phyloP scores from a whole-genome alignment of 92 coral and sea anemone genomes.

The Chrysogorgia sp. region DNA sequence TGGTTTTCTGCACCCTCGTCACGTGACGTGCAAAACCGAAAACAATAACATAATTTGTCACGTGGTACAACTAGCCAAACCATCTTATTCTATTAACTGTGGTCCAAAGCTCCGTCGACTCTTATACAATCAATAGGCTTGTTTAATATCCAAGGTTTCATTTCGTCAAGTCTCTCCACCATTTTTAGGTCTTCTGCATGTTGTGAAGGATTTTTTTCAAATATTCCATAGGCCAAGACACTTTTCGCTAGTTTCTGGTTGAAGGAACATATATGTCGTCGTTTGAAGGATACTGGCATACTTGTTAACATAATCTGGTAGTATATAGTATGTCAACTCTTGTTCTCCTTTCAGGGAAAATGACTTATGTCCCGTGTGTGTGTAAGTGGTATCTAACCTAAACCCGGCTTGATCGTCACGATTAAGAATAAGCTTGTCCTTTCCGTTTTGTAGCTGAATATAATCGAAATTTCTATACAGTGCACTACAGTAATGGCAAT shows the following conservation, averaged over 20 bases:
- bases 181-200: conserved; percentile 49
- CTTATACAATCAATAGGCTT: conserved; percentile 53
- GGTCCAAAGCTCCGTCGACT: too few species aligned
- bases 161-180: conserved; percentile 36
- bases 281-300: conserved; percentile 59
- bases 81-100: too few species aligned
- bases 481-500: conserved; percentile 39
- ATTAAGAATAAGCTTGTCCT: conserved; percentile 28
- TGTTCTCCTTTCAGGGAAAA: conserved; percentile 32
- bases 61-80: too few species aligned
- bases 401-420: conserved; percentile 27
- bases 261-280: conserved; percentile 54
- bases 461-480: conserved; percentile 51
- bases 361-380: conserved; percentile 34
- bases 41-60: too few species aligned
- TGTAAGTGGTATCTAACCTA: conserved; percentile 24
- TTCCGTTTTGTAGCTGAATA: conserved; percentile 38
- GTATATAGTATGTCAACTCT: conserved; percentile 36
- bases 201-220: conserved; percentile 52
- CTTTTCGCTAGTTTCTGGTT: conserved; percentile 44
- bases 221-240: conserved; percentile 43
- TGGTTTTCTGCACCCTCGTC: too few species aligned
- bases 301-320: conserved; percentile 57
- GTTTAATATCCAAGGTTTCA: conserved; percentile 18
- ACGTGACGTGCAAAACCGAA: too few species aligned